A percentile compares a stretch with the other conserved stretches of the same genome.
Conservation (phyloP, 2,797 vertebrate genomes). For the Coreius guichenoti region DNA sequence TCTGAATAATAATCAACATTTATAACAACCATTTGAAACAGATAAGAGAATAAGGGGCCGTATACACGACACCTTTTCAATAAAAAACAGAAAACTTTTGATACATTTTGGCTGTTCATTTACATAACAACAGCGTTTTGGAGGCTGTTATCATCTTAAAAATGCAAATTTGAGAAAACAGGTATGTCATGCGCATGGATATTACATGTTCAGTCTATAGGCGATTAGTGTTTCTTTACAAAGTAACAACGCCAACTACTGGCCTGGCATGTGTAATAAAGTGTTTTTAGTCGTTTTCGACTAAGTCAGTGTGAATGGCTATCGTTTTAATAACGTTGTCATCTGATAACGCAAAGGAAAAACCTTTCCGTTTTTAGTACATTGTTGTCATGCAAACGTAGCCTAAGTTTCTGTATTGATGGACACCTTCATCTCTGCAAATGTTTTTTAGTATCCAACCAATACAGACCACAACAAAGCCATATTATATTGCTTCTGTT, state of each 20-base stretch:
- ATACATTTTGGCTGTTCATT: no score
- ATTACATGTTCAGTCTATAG: no score
- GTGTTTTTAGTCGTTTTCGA: no score
- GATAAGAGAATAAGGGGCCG: neutral
- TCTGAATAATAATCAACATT: conserved; percentile 14
- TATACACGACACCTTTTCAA: neutral
- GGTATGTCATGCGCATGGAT: no score
- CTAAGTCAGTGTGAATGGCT: neutral
- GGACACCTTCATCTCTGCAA: neutral
- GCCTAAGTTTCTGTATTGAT: neutral
- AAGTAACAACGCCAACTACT: neutral
- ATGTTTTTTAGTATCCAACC: neutral
- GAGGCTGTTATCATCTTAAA: neutral
- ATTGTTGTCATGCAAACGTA: neutral
- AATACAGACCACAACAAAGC: neutral
- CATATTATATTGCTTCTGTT: neutral
- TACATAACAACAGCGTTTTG: no score
- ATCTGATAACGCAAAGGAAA: neutral
- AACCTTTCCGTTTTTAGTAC: neutral
- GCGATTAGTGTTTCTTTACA: neutral
- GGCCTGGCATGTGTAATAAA: neutral
- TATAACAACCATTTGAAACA: neutral
- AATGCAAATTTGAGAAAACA: neutral
- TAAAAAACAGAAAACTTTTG: no score
- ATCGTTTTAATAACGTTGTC: neutral